Base-by-base conservation (phyloP, 2,797 vertebrate species). In the Sandelia bainsii region DNA sequence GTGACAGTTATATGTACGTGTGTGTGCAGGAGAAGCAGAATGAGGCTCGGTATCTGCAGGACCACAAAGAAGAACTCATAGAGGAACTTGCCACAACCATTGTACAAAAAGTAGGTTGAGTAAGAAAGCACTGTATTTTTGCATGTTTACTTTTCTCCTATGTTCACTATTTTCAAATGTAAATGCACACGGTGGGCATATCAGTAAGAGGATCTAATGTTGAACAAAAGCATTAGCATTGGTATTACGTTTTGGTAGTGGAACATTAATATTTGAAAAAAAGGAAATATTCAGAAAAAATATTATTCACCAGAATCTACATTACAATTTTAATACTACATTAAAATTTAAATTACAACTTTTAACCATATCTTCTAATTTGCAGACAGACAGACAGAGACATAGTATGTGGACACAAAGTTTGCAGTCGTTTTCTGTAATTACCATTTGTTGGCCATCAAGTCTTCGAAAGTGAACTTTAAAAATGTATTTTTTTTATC, bases 21-120 rank as follows among this genome's bases (percentile, higher is more conserved):
- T 62, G 72, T 69, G 27, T 61, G 2, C 72, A 97, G 97, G 97
- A 98, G 89, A 98, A 98, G 90, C 97, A 97, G 93, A 97, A 97
- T 40, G 97, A 98, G 87, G 96, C 96, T 85, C 95, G 95, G 45
- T 98, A 98, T 93, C 92, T 98, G 71, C 95, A 93, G 75, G 96
- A 97, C 74, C 96, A 98, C 92, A 97, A 95, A 88, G 97, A 98
- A 45, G 96, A 98, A 82, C 94, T 98, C 82, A 96, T 97, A 71
- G 97, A 98, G 89, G 97, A 98, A 82, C 94, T 98, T 40, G 97
- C 97, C 46, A 95, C 96, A 20, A 96, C 96, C 25, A 97, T 98
- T 10, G 94, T 98, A 75, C 97, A 97, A 82, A 98, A 98, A 95
- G 97, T 98, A 93, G 64, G 90, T 58, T 63, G 23, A 58, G 20